phyloP scores from a whole-genome alignment of 2,113 vertebrate species.

The Colossoma macropomum region DNA sequence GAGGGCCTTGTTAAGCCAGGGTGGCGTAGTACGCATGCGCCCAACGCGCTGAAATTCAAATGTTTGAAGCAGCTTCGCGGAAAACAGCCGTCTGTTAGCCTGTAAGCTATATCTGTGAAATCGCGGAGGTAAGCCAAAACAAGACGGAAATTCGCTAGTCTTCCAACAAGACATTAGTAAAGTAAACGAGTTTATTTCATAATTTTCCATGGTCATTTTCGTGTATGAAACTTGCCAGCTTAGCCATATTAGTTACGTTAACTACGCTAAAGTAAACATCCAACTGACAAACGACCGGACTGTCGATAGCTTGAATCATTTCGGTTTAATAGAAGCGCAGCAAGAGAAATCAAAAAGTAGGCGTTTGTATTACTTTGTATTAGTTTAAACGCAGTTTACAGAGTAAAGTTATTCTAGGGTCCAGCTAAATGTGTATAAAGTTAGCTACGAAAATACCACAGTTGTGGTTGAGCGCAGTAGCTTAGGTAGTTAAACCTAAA shows the following conservation, averaged over 20 bases:
- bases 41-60: constrained; percentile 79
- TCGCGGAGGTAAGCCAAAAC: constrained; percentile 31
- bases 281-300: neutral
- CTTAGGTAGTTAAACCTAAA: neutral
- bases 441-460: too few species aligned
- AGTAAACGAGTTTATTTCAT: neutral
- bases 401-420: too few species aligned
- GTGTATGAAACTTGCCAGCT: neutral
- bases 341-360: too few species aligned
- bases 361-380: too few species aligned
- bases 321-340: too few species aligned
- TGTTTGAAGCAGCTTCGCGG: constrained; percentile 49
- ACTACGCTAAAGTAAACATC: neutral
- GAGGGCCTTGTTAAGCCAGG: neutral
- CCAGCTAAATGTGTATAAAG: too few species aligned
- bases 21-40: constrained; percentile 29
- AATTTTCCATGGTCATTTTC: too few species aligned
- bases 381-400: neutral
- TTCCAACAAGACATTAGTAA: neutral
- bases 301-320: neutral
- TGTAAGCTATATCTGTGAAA: neutral
- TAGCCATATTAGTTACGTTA: neutral
- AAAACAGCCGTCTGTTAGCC: neutral
- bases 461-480: too few species aligned
- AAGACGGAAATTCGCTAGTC: neutral